These are phyloP conservation scores for Neria commutata DNA, from an alignment of 2,888 invertebrate genomes.

Conservation along the genomic window DNA sequence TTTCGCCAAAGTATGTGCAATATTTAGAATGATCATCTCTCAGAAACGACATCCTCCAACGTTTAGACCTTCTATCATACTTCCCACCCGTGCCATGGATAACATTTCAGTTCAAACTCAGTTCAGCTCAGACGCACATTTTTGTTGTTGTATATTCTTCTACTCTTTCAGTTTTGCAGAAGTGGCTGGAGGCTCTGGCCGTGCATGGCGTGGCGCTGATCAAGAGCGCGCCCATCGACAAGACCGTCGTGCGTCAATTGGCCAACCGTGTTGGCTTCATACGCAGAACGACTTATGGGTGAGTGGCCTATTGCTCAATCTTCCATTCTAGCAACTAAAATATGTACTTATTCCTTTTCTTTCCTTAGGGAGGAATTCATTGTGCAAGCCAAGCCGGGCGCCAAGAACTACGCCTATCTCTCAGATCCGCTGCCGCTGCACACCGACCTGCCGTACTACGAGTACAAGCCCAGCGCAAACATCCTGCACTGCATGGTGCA, in stretches of 20 bases:
- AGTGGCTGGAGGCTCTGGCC: constrained; percentile 70
- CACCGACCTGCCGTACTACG: constrained; percentile 78
- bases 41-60: no score
- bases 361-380: constrained; percentile 66
- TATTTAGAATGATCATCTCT: no score
- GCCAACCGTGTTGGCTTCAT: constrained; percentile 72
- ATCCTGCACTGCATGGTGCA: constrained; percentile 75
- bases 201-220: constrained; percentile 72
- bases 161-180: constrained; percentile 53
- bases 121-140: no score
- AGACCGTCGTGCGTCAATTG: constrained; percentile 66
- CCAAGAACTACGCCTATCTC: constrained; percentile 77
- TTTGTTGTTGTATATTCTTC: no score
- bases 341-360: not conserved
- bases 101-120: not conserved
- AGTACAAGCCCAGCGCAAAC: constrained; percentile 76
- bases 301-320: constrained; percentile 19
- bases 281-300: constrained; percentile 76
- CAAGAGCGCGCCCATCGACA: constrained; percentile 66
- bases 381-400: constrained; percentile 71
- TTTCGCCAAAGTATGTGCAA: no score
- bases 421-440: constrained; percentile 73
- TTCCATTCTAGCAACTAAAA: not conserved
- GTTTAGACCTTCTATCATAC: no score
- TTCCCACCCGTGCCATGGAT: no score